Conservation (phyloP, 2,888 invertebrate species). For the Latheticus oryzae region DNA sequence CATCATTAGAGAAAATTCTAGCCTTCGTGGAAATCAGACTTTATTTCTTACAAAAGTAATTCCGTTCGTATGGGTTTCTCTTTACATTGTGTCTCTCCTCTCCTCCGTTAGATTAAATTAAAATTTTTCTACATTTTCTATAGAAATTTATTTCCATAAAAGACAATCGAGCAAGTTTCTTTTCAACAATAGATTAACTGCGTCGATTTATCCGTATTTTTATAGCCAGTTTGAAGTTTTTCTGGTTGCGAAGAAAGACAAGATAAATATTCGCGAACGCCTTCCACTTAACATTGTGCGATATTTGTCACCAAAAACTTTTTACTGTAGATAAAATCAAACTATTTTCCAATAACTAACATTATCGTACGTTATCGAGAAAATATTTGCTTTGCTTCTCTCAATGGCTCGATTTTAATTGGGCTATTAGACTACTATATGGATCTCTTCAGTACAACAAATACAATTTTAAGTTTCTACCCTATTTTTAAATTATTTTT, state of each 20-base stretch:
- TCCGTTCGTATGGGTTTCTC: slow-evolving; percentile 6
- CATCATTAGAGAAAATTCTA: slow-evolving; percentile 8
- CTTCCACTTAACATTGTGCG: slow-evolving; percentile 29
- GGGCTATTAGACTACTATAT: too few relatives aligned
- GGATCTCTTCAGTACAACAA: too few relatives aligned
- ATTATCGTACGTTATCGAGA: slow-evolving; percentile 25
- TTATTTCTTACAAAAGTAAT: slow-evolving; percentile 8
- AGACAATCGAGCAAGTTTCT: slow-evolving; percentile 19
- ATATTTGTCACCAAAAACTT: slow-evolving; percentile 33
- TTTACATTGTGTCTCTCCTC: too few relatives aligned
- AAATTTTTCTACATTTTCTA: too few relatives aligned
- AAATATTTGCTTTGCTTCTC: slow-evolving; percentile 34
- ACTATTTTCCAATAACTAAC: slow-evolving; percentile 33
- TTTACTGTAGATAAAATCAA: slow-evolving; percentile 27
- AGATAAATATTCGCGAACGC: slow-evolving; percentile 33
- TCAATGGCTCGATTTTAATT: slow-evolving; percentile 35
- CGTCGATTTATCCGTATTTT: slow-evolving; percentile 18
- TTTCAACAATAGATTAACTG: slow-evolving; percentile 21
- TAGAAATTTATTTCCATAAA: slow-evolving; percentile 14
- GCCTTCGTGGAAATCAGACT: slow-evolving; percentile 6
- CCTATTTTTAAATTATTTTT: too few relatives aligned
- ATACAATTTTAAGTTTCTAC: too few relatives aligned
- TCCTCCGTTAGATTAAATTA: too few relatives aligned
- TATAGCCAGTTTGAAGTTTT: slow-evolving; percentile 28
- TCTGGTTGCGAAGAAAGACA: slow-evolving; percentile 19